These are phyloP conservation scores for Hypanus sabinus DNA, from an alignment of 2,113 vertebrate genomes.

Conservation along the genomic window DNA sequence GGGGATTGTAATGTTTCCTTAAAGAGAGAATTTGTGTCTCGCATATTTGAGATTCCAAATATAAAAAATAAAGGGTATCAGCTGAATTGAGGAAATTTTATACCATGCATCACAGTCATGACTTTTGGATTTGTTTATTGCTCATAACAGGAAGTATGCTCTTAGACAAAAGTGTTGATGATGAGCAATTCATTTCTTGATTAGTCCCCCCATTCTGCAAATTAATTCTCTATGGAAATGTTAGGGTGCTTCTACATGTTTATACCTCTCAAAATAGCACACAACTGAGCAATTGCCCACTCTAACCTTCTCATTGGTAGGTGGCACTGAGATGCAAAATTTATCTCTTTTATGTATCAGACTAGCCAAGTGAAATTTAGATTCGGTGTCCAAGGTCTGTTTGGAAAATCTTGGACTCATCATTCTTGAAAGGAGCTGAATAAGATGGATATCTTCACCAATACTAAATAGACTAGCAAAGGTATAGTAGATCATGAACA, in stretches of 20 bases:
- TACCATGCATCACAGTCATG: not conserved
- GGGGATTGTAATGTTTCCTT: not conserved
- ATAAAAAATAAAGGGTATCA: not conserved
- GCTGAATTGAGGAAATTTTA: not conserved
- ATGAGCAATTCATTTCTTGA: not conserved
- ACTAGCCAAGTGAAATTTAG: not conserved
- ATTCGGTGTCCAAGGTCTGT: no score
- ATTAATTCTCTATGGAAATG: not conserved
- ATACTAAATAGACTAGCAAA: not conserved
- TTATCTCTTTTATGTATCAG: not conserved
- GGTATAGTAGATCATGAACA: not conserved
- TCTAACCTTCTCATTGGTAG: not conserved
- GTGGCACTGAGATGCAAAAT: not conserved
- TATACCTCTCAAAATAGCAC: not conserved
- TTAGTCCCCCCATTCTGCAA: not conserved
- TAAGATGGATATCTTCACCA: not conserved
- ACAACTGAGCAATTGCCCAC: not conserved
- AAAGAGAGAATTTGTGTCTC: not conserved
- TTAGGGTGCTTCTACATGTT: not conserved
- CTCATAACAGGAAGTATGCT: not conserved
- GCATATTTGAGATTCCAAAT: not conserved
- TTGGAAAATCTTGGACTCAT: not conserved
- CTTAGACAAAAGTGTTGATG: not conserved
- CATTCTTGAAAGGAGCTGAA: not conserved
- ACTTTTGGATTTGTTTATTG: not conserved